These are phyloP conservation scores for Tadarida brasiliensis DNA, from an alignment of 2,797 vertebrate species.

Conservation along the genomic window DNA sequence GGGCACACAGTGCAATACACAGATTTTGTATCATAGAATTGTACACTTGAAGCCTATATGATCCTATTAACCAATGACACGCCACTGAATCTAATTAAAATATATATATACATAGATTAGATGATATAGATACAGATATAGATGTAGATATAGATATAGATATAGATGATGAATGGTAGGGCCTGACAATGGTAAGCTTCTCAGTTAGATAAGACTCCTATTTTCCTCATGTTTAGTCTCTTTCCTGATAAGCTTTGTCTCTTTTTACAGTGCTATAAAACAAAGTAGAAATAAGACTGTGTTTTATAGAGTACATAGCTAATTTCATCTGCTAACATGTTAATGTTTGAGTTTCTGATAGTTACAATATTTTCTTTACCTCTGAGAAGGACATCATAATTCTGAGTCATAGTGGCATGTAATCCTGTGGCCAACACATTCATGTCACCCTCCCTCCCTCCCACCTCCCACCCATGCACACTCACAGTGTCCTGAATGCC, in stretches of 20 bases:
- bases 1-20: no score
- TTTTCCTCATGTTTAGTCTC: not conserved
- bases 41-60: no score
- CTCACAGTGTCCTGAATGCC: not conserved
- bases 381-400: not conserved
- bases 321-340: not conserved
- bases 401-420: not conserved
- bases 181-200: not conserved
- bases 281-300: not conserved
- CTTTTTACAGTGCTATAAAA: not conserved
- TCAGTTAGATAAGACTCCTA: not conserved
- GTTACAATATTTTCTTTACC: not conserved
- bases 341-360: not conserved
- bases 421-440: not conserved
- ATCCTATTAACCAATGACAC: no score
- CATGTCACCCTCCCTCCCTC: fast-evolving
- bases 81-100: no score
- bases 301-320: not conserved
- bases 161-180: not conserved
- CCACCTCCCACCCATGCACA: no score
- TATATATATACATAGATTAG: no score
- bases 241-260: not conserved
- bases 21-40: no score
- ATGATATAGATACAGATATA: no score
- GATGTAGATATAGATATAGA: no score